Conservation (phyloP, 2,888 invertebrate genomes). For the Erebia aethiops region DNA sequence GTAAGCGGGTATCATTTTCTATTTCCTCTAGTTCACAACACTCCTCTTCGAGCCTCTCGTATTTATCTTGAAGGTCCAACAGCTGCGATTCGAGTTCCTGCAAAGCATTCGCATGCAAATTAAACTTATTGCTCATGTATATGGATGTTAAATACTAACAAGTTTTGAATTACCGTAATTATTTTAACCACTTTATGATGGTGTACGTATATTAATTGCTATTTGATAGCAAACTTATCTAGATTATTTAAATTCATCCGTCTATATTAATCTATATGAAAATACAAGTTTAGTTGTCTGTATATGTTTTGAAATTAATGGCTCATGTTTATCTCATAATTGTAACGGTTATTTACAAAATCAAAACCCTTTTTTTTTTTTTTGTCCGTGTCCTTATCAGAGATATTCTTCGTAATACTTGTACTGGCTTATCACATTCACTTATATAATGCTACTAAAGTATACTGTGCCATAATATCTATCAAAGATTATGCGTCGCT, state of each 20-base stretch:
- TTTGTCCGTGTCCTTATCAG: too few relatives aligned
- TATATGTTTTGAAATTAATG: background rate
- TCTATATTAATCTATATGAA: background rate
- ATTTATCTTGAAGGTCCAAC: conserved; percentile 84
- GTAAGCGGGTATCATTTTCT: conserved; percentile 87
- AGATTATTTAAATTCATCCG: background rate
- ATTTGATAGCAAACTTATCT: background rate
- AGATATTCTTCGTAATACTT: too few relatives aligned
- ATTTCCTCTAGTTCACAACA: conserved; percentile 89
- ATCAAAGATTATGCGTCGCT: too few relatives aligned
- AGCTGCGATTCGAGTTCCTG: conserved; percentile 81
- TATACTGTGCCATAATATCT: too few relatives aligned
- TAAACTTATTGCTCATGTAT: conserved; percentile 17
- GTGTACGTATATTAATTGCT: background rate
- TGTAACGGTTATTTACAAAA: too few relatives aligned
- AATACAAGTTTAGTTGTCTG: too few relatives aligned
- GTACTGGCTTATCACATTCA: too few relatives aligned
- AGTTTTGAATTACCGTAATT: background rate
- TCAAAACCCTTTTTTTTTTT: too few relatives aligned
- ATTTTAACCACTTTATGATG: conserved; percentile 1
- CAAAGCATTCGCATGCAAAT: conserved; percentile 36
- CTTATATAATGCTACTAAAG: too few relatives aligned
- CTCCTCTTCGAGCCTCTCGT: conserved; percentile 86
- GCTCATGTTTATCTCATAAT: too few relatives aligned
- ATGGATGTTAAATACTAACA: conserved; percentile 12